These are phyloP conservation scores for Scarus forsteni DNA, from an alignment of 2,797 vertebrate species.

Conservation along the genomic window DNA sequence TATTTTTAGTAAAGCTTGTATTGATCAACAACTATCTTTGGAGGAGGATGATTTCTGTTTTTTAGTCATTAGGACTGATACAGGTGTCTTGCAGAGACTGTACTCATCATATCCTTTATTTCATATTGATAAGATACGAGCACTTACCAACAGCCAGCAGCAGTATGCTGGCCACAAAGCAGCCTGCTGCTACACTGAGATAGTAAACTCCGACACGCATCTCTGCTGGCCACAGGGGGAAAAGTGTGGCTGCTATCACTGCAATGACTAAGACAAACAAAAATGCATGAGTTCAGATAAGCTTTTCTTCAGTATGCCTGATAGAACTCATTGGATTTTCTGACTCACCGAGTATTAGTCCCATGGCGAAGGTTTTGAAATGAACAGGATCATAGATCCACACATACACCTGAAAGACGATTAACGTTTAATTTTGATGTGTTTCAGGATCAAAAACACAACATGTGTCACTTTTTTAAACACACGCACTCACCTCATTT, in stretches of 20 bases:
- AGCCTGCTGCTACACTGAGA: conserved; percentile 97
- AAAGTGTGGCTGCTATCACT: conserved; percentile 97
- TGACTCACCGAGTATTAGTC: conserved; percentile 95
- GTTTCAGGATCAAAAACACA: neutral
- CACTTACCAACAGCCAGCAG: conserved; percentile 96
- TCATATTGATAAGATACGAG: conserved; percentile 45
- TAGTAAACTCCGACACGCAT: conserved; percentile 99
- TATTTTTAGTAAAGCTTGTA: too few relatives aligned
- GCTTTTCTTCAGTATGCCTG: neutral
- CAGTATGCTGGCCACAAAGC: conserved; percentile 98
- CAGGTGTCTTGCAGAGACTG: neutral
- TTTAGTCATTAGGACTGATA: neutral
- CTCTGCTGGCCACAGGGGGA: conserved; percentile 98
- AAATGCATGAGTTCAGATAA: conserved; percentile 11
- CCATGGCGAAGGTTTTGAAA: conserved; percentile 99
- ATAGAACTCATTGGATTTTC: neutral
- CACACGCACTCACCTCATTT: conserved; percentile 88
- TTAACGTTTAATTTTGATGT: neutral
- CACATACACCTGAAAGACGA: conserved; percentile 89
- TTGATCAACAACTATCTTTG: too few relatives aligned
- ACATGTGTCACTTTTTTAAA: neutral
- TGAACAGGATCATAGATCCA: conserved; percentile 99
- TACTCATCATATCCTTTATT: neutral
- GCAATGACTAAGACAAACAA: conserved; percentile 88
- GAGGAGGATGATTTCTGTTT: too few relatives aligned